phyloP scores from a whole-genome alignment of 2,113 vertebrate species.

The Hassar affinis region DNA sequence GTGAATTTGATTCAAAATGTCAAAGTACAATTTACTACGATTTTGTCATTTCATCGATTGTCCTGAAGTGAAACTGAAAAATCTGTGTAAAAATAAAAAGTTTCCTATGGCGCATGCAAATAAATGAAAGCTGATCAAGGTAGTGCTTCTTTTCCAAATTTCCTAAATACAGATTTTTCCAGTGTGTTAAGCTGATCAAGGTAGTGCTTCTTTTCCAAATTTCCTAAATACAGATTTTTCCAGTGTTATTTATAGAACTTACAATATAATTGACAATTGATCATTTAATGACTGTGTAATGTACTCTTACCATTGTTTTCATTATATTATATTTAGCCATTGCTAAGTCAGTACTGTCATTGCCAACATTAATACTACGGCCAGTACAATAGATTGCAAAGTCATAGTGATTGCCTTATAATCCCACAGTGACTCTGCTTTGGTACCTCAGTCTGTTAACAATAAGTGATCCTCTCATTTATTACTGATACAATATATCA shows the following conservation, averaged over 20 bases:
- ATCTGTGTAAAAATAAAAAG: too few relatives aligned
- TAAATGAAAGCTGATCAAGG: neutral
- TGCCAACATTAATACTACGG: conserved; percentile 8
- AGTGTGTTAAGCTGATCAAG: neutral
- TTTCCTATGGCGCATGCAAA: too few relatives aligned
- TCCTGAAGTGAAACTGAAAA: too few relatives aligned
- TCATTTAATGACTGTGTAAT: too few relatives aligned
- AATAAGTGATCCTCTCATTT: neutral
- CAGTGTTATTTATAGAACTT: neutral
- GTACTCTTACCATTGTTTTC: neutral
- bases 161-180: neutral
- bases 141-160: neutral
- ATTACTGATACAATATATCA: neutral
- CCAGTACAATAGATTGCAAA: conserved; percentile 17
- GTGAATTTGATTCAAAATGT: too few relatives aligned
- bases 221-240: neutral
- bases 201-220: neutral
- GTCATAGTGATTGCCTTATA: conserved; percentile 37
- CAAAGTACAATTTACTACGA: too few relatives aligned
- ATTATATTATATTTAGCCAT: conserved; percentile 11
- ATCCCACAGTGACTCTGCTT: conserved; percentile 28
- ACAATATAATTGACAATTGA: neutral
- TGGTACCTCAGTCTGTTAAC: neutral
- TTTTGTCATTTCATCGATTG: too few relatives aligned
- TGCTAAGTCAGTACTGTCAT: conserved; percentile 49